phyloP scores from a whole-genome alignment of 2,888 invertebrate species.

The Drosophila quinaria region DNA sequence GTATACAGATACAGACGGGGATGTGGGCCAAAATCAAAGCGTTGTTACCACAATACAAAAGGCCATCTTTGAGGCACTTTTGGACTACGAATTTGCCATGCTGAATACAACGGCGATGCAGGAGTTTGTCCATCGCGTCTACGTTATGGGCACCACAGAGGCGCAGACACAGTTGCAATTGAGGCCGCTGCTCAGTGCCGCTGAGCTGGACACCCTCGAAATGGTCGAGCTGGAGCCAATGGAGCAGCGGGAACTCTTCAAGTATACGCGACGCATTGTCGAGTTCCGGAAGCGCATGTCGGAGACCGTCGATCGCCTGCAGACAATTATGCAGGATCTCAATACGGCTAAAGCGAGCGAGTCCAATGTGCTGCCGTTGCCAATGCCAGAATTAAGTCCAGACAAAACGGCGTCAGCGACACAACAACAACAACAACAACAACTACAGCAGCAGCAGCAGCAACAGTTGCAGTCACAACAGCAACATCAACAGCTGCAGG shows the following conservation, averaged over 20 bases:
- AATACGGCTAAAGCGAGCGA: slow-evolving; percentile 10
- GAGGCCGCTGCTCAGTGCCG: slow-evolving; percentile 60
- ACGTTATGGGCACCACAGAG: slow-evolving; percentile 67
- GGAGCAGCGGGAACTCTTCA: slow-evolving; percentile 68
- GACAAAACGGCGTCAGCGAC: neutral
- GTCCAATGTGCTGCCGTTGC: neutral
- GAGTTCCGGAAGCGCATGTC: slow-evolving; percentile 81
- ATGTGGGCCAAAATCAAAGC: slow-evolving; percentile 2
- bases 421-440: neutral
- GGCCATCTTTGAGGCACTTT: slow-evolving; percentile 33
- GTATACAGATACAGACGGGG: neutral
- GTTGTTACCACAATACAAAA: slow-evolving; percentile 40
- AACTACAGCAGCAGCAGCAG: slow-evolving; percentile 9
- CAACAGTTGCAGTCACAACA: slow-evolving; percentile 3
- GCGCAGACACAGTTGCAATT: slow-evolving; percentile 45
- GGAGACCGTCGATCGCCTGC: slow-evolving; percentile 81
- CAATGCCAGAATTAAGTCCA: slow-evolving; percentile 3
- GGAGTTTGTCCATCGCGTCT: slow-evolving; percentile 72
- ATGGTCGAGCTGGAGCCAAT: slow-evolving; percentile 24
- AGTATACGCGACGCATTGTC: slow-evolving; percentile 70
- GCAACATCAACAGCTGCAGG: slow-evolving; percentile 10
- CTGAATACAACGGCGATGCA: slow-evolving; percentile 81
- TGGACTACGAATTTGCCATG: slow-evolving; percentile 58
- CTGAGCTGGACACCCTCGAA: slow-evolving; percentile 57
- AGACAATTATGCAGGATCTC: slow-evolving; percentile 73